phyloP scores from a whole-genome alignment of 2,797 vertebrate species.

The Myiothlypis chrysogaster region DNA sequence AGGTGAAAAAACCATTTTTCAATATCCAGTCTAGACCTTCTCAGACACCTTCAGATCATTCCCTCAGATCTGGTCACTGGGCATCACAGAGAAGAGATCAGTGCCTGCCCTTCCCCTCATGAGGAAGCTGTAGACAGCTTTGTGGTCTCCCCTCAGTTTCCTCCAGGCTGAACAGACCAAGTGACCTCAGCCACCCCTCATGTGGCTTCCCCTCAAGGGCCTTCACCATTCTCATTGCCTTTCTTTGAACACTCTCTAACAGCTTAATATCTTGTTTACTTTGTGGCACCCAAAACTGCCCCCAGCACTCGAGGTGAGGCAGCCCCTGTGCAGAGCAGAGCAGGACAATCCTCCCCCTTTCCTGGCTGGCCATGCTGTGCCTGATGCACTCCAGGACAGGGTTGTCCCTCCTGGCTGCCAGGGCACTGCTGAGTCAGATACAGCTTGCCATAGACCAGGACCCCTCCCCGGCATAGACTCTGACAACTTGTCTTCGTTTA shows the following conservation, averaged over 20 bases:
- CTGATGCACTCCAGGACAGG: accelerated
- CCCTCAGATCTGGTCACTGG: not conserved
- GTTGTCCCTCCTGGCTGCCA: not conserved
- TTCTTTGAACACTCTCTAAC: not conserved
- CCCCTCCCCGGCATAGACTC: not conserved
- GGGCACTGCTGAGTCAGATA: not conserved
- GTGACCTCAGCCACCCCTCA: not conserved
- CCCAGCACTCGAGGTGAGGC: not conserved
- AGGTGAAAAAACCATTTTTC: not conserved
- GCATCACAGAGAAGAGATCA: not conserved
- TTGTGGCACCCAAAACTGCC: not conserved
- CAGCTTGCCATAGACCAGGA: accelerated
- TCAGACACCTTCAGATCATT: not conserved
- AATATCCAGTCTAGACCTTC: not conserved
- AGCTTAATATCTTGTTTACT: not conserved
- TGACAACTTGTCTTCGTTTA: not conserved
- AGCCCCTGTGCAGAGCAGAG: accelerated
- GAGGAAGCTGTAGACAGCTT: not conserved
- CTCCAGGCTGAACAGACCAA: not conserved
- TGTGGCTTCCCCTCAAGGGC: accelerated
- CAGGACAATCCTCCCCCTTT: accelerated
- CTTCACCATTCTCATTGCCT: not conserved
- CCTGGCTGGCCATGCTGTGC: accelerated
- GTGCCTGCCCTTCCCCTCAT: not conserved
- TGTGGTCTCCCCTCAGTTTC: not conserved